Evolutionary conservation across 2,797 vertebrate species (phyloP), one percentile per base, ranked within the genome.

Genomic region (Phoxinus dragarum): DNA sequence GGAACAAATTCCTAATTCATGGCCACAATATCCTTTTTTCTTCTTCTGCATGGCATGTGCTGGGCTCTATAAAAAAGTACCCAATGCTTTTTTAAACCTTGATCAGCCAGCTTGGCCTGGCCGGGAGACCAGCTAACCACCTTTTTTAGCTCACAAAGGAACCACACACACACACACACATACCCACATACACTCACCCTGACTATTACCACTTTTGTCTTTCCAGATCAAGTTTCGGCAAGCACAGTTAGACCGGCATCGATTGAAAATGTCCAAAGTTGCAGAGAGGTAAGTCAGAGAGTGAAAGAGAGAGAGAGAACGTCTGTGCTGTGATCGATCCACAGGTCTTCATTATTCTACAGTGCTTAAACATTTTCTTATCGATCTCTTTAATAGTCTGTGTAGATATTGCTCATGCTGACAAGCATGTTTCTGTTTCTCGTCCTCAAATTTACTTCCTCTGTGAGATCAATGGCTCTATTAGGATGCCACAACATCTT

Each of bases 261-360:
- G 97, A 94, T 97, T 99, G 97, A 99, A 99, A 97, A 99, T 99
- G 98, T 99, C 98, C 91, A 99, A 99, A 96, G 98, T 99, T 94
- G 98, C 98, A 85, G 98, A 99, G 92, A 98, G 97, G 98, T 99
- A 95, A 89, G 96, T 91, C 87, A 91, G 92, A 72, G 72, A 64
- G 49, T 83, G 71, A 42, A 16, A 61, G 71, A 91, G 92, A 67
- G 80, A 59, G 67, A 87, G 66, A 64, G 42, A 49, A 23, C 6
- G 72, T 38, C 90, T 88, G 86, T 93, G 90, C 91, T 89, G 86
- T 67, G 64, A 94, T 95, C 78, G 92, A 94, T 91, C 91, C 88
- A 90, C 42, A 66, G 87, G 88, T 88, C 85, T 81, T 86, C 82
- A 73, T 85, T 86, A 80, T 86, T 84, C 82, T 86, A 77, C 88